These are phyloP conservation scores for Limanda limanda DNA, from an alignment of 2,113 vertebrate species.

Conservation along the genomic window DNA sequence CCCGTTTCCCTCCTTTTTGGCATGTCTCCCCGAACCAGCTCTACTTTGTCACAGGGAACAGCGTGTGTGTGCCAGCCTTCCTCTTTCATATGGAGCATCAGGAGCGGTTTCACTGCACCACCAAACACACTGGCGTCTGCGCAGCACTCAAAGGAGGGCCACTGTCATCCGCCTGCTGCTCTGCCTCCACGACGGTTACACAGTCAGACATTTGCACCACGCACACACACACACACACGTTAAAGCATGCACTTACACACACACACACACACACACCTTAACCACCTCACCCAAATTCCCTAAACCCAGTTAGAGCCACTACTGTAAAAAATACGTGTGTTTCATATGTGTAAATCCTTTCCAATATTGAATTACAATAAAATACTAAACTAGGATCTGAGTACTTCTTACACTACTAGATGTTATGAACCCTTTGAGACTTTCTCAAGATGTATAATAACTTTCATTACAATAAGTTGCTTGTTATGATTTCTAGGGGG, in stretches of 20 bases:
- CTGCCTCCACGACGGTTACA: constrained; percentile 29
- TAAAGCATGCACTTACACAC: not conserved
- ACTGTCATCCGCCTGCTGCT: constrained; percentile 43
- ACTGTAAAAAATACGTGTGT: no score
- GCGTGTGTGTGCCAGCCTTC: constrained; percentile 55
- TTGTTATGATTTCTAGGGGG: no score
- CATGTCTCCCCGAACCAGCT: constrained; percentile 27
- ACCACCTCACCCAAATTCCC: no score
- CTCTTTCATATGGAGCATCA: constrained; percentile 69
- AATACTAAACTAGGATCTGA: no score
- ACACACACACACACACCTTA: not conserved
- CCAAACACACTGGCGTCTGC: constrained; percentile 50
- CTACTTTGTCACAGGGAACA: constrained; percentile 61
- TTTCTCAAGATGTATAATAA: no score
- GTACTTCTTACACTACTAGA: no score
- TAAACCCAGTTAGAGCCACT: no score
- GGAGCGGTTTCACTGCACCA: constrained; percentile 48
- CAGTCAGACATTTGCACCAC: not conserved
- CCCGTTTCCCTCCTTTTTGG: no score
- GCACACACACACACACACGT: not conserved
- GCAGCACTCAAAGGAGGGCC: constrained; percentile 57
- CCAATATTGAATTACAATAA: no score
- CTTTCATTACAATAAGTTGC: no score
- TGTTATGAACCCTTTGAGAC: no score
- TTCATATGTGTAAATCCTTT: no score